Conservation (phyloP, 2,888 invertebrate genomes). For the Troilus luridus region DNA sequence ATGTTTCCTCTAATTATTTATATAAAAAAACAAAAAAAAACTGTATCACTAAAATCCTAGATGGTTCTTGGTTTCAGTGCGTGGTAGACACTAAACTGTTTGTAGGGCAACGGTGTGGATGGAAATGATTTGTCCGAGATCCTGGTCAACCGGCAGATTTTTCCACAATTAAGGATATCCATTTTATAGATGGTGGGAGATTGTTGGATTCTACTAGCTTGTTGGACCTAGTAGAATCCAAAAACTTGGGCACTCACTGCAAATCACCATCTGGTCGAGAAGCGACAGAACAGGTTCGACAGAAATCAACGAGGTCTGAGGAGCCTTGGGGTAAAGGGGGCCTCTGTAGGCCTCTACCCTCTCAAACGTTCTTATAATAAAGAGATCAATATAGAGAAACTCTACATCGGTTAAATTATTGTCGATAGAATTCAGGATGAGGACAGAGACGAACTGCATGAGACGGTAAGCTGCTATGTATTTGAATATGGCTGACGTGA, state of each 20-base stretch:
- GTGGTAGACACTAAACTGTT: too few species aligned
- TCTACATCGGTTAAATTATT: slow-evolving; percentile 91
- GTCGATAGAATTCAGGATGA: slow-evolving; percentile 90
- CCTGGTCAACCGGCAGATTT: too few species aligned
- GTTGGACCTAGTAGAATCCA: slow-evolving; percentile 71
- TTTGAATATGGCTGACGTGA: slow-evolving; percentile 97
- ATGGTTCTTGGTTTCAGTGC: too few species aligned
- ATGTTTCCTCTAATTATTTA: too few species aligned
- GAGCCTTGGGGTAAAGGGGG: slow-evolving; percentile 71
- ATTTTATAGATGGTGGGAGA: too few species aligned
- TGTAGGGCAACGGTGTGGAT: too few species aligned
- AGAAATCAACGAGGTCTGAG: slow-evolving; percentile 85
- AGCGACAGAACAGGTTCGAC: slow-evolving; percentile 84
- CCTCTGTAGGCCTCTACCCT: slow-evolving; percentile 82
- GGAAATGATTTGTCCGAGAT: too few species aligned
- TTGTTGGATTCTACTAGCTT: too few species aligned
- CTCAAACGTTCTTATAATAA: slow-evolving; percentile 90
- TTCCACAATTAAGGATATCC: too few species aligned
- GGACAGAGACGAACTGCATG: slow-evolving; percentile 92
- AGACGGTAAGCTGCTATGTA: slow-evolving; percentile 98
- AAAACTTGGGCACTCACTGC: slow-evolving; percentile 78
- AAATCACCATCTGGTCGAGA: slow-evolving; percentile 79
- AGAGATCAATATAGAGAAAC: slow-evolving; percentile 92
- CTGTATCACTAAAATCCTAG: too few species aligned
- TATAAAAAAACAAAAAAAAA: too few species aligned